These are phyloP conservation scores for Emydocephalus ijimae DNA, from an alignment of 2,113 vertebrate species.

Conservation along the genomic window DNA sequence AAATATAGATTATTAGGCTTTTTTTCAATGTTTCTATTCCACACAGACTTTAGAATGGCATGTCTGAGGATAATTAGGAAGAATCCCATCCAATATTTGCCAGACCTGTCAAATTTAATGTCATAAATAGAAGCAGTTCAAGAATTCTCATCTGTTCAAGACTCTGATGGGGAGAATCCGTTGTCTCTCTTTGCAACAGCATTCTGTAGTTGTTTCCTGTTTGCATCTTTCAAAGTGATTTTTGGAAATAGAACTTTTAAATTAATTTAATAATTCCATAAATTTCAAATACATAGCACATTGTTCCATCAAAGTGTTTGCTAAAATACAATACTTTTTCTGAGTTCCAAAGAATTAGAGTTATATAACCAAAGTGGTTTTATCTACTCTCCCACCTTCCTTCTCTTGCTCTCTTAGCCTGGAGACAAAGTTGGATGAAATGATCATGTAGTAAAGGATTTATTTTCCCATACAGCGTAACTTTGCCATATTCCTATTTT, in stretches of 20 bases:
- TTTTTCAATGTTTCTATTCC: background rate
- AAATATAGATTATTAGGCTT: background rate
- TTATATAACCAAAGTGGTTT: background rate
- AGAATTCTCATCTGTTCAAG: background rate
- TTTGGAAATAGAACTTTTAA: background rate
- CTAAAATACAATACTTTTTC: background rate
- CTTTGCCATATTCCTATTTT: background rate
- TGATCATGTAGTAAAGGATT: background rate
- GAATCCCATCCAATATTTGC: background rate
- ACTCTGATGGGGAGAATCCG: background rate
- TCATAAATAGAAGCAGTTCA: background rate
- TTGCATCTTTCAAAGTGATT: background rate
- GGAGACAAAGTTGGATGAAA: background rate
- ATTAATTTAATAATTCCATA: background rate
- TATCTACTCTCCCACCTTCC: background rate
- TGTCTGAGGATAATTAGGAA: background rate
- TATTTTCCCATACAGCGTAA: background rate
- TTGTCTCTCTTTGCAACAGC: background rate
- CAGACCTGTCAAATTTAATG: background rate
- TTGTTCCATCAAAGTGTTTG: background rate
- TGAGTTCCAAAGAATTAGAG: background rate
- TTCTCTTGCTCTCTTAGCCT: background rate
- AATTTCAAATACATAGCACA: background rate
- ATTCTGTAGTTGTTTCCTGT: background rate
- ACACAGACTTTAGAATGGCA: background rate